These are phyloP conservation scores for Sylvia atricapilla DNA, from an alignment of 2,113 vertebrate species.

Conservation along the genomic window DNA sequence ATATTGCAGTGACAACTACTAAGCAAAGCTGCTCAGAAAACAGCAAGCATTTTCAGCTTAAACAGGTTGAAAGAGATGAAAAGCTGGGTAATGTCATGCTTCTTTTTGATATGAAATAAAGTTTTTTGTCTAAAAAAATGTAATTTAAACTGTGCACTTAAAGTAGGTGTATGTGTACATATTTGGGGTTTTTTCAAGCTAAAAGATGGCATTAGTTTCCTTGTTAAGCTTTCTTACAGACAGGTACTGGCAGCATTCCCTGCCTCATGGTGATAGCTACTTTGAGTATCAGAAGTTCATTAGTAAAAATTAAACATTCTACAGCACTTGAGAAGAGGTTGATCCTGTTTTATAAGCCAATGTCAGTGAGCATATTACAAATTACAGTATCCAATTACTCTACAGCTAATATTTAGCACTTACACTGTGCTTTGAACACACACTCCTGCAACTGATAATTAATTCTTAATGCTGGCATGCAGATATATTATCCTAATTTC, in stretches of 20 bases:
- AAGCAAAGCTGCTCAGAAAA: background rate
- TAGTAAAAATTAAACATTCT: slow-evolving; percentile 39
- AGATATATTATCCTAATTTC: slow-evolving; percentile 6
- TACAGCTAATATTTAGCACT: slow-evolving; percentile 26
- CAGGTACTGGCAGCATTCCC: slow-evolving; percentile 28
- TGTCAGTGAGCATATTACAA: slow-evolving; percentile 3
- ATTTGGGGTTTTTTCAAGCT: background rate
- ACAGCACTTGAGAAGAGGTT: slow-evolving; percentile 17
- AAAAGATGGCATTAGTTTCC: background rate
- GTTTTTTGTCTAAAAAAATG: background rate
- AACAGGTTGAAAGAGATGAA: background rate
- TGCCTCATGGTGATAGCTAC: background rate
- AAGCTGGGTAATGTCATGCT: background rate
- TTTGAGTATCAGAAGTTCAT: slow-evolving; percentile 27
- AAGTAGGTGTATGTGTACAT: background rate
- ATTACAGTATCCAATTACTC: slow-evolving; percentile 18
- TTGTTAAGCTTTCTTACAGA: background rate
- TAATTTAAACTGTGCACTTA: background rate
- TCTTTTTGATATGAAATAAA: background rate
- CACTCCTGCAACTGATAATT: slow-evolving; percentile 6
- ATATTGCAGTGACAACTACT: background rate
- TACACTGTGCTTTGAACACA: background rate
- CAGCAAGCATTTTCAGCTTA: slow-evolving; percentile 18
- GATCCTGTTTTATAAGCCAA: slow-evolving; percentile 16
- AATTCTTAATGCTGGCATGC: background rate